Base-by-base conservation (phyloP, 2,113 vertebrate species). In the Craseonycteris thonglongyai region DNA sequence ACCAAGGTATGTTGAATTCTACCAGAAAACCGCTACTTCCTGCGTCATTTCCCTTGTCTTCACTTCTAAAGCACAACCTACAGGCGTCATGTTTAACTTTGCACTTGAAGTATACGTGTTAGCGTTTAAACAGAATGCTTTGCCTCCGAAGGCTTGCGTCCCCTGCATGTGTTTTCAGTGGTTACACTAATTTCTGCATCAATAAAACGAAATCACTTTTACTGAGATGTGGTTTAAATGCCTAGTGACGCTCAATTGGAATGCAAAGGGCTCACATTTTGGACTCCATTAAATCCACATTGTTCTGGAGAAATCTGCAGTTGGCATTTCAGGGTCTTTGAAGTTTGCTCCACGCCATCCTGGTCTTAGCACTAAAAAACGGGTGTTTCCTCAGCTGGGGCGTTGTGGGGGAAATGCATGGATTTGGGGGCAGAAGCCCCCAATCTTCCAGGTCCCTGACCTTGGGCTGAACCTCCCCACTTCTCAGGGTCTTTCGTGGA, bases 401-500 rank as follows among this genome's bases (percentile, higher is more conserved):
- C 33, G 59, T 15, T 38, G 10, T 28, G 24, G 58, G 40, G 54
- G 35, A 58, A 26, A 35, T 1, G 30, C 54, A 3, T 42, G 12
- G 82, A 42, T 35, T 15, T 69, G 45, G 47, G 12, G 38, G 22
- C 14, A 3, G 42, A 66, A 79, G 71, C 47, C 35, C 61, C 33
- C 5, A 18, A 30, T 51, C 8, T 3, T 59, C 49, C 7, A 11
- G n/a, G 6, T 5, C 3, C 15, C 22, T 38, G 14, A 13, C 18
- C 63, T 51, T 49, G 75, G 74, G 38, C 65, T 33, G 35, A 16
- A 28, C 8, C 24, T 61, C 15, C 26, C 54, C 5, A 6, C 15
- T 1, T 35, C 13, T 14, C 1, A 3, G 0, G 3, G 28, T 28
- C 42, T 2, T 38, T 45, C 8, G n/a, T 24, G 14, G 5, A 19